Conservation (phyloP, 1,140 invertebrate species). For the Dreissena rostriformis region DNA sequence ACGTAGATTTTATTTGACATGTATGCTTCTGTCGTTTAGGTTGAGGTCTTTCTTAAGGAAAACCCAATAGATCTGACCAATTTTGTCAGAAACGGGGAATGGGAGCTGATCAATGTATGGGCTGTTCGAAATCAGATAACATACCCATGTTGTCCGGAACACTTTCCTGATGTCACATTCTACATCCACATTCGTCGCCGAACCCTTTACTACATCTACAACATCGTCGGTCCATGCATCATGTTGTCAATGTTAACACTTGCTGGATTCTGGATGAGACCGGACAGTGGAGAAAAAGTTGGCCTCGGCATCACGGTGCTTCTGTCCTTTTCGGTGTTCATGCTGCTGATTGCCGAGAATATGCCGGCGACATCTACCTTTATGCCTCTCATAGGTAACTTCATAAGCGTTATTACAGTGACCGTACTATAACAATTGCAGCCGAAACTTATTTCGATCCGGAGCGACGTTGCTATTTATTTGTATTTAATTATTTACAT, state of each 20-base stretch:
- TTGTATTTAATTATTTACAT: no score
- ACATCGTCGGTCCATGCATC: slow-evolving; percentile 77
- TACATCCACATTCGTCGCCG: slow-evolving; percentile 78
- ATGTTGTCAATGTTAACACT: slow-evolving; percentile 76
- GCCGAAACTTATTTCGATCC: no score
- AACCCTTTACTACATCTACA: slow-evolving; percentile 77
- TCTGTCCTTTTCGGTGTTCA: slow-evolving; percentile 79
- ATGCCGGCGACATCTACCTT: slow-evolving; percentile 78
- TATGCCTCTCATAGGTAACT: slow-evolving; percentile 76
- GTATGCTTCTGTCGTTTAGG: slow-evolving; percentile 73
- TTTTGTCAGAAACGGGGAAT: slow-evolving; percentile 85
- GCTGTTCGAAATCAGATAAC: slow-evolving; percentile 65
- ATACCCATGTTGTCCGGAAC: slow-evolving; percentile 80
- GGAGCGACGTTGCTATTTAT: no score
- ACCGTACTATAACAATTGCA: no score
- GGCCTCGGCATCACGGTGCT: slow-evolving; percentile 76
- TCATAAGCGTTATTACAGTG: not conserved
- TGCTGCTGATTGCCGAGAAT: slow-evolving; percentile 79
- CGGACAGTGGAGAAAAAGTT: slow-evolving; percentile 77
- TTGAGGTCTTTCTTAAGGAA: slow-evolving; percentile 83
- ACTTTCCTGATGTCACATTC: slow-evolving; percentile 84
- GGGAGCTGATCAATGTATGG: slow-evolving; percentile 82
- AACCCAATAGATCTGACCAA: slow-evolving; percentile 84
- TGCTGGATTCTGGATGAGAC: slow-evolving; percentile 77
- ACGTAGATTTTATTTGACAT: not conserved